These are phyloP conservation scores for Monopis laevigella DNA, from an alignment of 2,888 invertebrate species.

Conservation along the genomic window DNA sequence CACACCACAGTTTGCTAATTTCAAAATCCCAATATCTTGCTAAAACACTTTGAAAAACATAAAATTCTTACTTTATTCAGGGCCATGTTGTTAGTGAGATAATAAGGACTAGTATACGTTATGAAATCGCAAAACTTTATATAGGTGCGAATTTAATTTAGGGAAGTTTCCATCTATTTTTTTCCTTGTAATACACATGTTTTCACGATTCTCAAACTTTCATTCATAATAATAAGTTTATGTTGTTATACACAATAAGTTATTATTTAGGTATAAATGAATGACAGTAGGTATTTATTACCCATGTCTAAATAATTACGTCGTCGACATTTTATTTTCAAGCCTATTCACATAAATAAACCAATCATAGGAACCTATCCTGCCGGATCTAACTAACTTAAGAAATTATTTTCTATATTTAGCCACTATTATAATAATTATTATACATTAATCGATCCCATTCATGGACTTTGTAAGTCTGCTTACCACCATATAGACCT, in stretches of 20 bases:
- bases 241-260: background rate
- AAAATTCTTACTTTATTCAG: constrained; percentile 6
- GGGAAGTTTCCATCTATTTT: background rate
- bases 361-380: too few relatives aligned
- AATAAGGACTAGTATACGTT: background rate
- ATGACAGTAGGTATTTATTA: background rate
- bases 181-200: constrained; percentile 4
- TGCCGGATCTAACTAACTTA: too few relatives aligned
- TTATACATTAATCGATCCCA: too few relatives aligned
- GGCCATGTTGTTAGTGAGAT: background rate
- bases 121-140: background rate
- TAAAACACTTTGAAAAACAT: too few relatives aligned
- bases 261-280: background rate
- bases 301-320: background rate
- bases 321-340: background rate
- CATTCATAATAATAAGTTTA: background rate
- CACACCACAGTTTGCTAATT: too few relatives aligned
- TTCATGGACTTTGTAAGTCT: too few relatives aligned
- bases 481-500: too few relatives aligned
- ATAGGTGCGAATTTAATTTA: constrained; percentile 6
- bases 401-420: too few relatives aligned
- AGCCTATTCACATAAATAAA: too few relatives aligned
- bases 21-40: too few relatives aligned
- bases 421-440: too few relatives aligned
- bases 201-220: constrained; percentile 1